Percentiles rank a stretch among this genome's conserved stretches.
Conservation (phyloP, 2,113 vertebrate species). For the Glaucidium brasilianum region DNA sequence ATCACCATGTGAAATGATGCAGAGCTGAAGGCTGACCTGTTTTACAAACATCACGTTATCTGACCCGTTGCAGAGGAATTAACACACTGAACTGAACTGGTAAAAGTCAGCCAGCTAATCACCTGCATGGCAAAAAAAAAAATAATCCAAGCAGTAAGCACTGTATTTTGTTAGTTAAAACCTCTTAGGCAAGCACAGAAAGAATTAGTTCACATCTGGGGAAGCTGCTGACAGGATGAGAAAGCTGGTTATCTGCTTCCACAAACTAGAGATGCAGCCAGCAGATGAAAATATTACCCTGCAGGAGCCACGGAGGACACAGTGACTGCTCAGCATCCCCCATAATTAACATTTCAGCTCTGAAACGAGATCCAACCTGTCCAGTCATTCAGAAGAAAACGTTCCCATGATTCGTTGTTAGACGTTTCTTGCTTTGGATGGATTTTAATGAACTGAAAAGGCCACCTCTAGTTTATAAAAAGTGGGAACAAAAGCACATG, state of each 20-base stretch:
- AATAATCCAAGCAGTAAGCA: not conserved
- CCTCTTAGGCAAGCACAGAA: not conserved
- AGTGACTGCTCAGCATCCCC: not conserved
- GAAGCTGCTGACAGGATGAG: not conserved
- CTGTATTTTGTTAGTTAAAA: not conserved
- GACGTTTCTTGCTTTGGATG: not conserved
- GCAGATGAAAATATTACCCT: accelerated
- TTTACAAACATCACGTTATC: not conserved
- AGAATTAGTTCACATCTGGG: not conserved
- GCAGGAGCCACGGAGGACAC: not conserved
- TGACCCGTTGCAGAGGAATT: not conserved
- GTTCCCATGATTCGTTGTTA: not conserved
- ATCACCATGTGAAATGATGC: not conserved
- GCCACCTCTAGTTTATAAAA: not conserved
- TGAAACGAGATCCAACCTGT: not conserved
- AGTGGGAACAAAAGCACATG: not conserved
- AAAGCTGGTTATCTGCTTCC: not conserved
- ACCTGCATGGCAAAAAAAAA: not conserved
- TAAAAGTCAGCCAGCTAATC: not conserved
- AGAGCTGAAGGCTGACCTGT: not conserved
- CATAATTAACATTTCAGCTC: not conserved
- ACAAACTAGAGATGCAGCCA: not conserved
- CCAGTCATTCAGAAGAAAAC: not conserved
- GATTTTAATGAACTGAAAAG: not conserved
- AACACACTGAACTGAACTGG: not conserved